These are phyloP conservation scores for Cyclura pinguis DNA, from an alignment of 2,797 vertebrate species.

Conservation along the genomic window DNA sequence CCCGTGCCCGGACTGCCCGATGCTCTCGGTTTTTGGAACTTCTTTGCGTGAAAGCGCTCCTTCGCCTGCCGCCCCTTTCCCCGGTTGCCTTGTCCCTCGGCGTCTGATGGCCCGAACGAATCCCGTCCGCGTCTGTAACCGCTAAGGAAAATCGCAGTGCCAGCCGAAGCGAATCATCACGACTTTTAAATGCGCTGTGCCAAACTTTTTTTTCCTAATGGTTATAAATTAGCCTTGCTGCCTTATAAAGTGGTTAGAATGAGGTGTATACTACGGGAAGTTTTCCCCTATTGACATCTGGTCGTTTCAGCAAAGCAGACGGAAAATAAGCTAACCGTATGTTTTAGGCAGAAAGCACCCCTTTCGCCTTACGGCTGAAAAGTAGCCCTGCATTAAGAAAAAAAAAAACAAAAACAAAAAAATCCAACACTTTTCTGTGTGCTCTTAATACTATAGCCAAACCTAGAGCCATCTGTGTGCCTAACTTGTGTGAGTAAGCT, in stretches of 20 bases:
- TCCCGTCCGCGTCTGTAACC: conserved; percentile 67
- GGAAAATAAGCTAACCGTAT: conserved; percentile 11
- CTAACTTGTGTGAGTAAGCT: neutral
- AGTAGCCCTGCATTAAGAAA: neutral
- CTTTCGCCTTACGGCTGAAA: neutral
- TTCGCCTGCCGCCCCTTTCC: neutral
- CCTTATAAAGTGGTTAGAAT: conserved; percentile 64
- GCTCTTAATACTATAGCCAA: neutral
- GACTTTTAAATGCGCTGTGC: neutral
- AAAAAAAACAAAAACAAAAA: too few species aligned
- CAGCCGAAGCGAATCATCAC: neutral
- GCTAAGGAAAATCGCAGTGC: conserved; percentile 74
- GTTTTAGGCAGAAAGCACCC: neutral
- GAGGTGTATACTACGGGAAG: conserved; percentile 62
- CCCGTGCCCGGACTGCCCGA: too few species aligned
- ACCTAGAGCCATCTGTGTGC: conserved; percentile 26
- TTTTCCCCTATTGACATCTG: conserved; percentile 13
- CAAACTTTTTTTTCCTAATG: neutral
- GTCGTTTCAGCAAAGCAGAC: neutral
- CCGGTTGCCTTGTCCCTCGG: neutral
- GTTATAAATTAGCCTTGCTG: conserved; percentile 39
- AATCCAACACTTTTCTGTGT: neutral
- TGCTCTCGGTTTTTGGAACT: neutral
- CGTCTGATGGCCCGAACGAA: conserved; percentile 41
- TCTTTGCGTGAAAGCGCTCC: conserved; percentile 10